A percentile compares a stretch with the other conserved stretches of the same genome.
Conservation (phyloP, 2,797 vertebrate species). For the Platalea minor region DNA sequence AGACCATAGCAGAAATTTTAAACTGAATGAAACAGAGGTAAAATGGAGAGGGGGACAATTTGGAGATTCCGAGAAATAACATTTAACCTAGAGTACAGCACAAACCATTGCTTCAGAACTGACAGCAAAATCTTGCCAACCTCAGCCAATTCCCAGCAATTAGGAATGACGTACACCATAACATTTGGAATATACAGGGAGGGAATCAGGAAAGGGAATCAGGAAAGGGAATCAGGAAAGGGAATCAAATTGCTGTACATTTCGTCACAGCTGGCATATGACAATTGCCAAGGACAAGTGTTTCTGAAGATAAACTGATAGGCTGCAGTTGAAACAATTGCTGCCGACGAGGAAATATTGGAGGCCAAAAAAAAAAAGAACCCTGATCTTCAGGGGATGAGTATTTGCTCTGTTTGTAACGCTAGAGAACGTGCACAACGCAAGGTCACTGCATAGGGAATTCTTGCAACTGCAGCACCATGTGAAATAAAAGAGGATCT, state of each 20-base stretch:
- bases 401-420: neutral
- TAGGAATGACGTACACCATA: neutral
- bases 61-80: neutral
- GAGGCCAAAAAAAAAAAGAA: neutral
- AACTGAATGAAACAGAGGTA: neutral
- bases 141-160: neutral
- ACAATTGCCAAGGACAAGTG: neutral
- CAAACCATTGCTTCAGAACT: neutral
- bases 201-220: neutral
- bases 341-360: slow-evolving; percentile 11
- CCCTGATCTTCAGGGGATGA: neutral
- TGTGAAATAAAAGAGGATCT: slow-evolving; percentile 1
- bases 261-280: neutral
- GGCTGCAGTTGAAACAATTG: neutral
- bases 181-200: neutral
- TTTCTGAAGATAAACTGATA: neutral
- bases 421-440: neutral
- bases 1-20: neutral
- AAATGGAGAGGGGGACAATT: neutral
- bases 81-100: neutral
- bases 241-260: neutral
- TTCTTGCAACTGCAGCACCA: neutral
- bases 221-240: neutral
- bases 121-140: neutral
- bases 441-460: neutral